These are phyloP conservation scores for Amorpha juglandis DNA, from an alignment of 2,888 invertebrate species.

Conservation along the genomic window DNA sequence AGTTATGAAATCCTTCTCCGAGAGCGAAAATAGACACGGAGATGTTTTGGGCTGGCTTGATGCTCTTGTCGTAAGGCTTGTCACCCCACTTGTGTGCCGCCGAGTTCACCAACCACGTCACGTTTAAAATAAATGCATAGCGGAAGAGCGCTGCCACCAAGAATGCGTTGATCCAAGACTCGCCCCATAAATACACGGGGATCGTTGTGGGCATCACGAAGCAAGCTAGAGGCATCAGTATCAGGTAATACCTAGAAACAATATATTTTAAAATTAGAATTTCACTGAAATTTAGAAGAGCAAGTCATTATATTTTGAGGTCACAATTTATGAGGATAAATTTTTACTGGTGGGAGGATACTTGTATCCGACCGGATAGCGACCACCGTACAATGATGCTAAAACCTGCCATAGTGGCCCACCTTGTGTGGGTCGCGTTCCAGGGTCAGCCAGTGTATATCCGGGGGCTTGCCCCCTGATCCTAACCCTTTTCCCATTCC, in stretches of 20 bases:
- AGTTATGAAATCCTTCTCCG: constrained; percentile 95
- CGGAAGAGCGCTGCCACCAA: constrained; percentile 89
- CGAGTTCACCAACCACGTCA: constrained; percentile 96
- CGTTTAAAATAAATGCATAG: constrained; percentile 91
- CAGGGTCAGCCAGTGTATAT: too few species aligned
- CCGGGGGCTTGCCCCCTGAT: too few species aligned
- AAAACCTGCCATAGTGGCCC: too few species aligned
- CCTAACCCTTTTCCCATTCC: too few species aligned
- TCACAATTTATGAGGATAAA: too few species aligned
- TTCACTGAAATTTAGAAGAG: too few species aligned
- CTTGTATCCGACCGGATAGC: too few species aligned
- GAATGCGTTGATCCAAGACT: constrained; percentile 87
- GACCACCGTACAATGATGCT: too few species aligned
- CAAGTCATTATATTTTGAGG: too few species aligned
- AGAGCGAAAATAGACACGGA: constrained; percentile 87
- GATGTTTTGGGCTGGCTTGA: constrained; percentile 89
- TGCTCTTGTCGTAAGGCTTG: constrained; percentile 89
- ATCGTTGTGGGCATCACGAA: constrained; percentile 90
- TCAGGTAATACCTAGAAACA: constrained; percentile 87
- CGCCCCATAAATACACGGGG: constrained; percentile 92
- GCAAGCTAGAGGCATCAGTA: constrained; percentile 89
- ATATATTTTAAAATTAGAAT: constrained; percentile 10
- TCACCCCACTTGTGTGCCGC: constrained; percentile 93
- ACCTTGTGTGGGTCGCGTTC: too few species aligned
- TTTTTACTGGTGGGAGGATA: too few species aligned